Percentiles rank a stretch among this genome's conserved stretches.
Evolutionary conservation across 2,888 invertebrate genomes (phyloP).

Genomic region (Morpho helenor): DNA sequence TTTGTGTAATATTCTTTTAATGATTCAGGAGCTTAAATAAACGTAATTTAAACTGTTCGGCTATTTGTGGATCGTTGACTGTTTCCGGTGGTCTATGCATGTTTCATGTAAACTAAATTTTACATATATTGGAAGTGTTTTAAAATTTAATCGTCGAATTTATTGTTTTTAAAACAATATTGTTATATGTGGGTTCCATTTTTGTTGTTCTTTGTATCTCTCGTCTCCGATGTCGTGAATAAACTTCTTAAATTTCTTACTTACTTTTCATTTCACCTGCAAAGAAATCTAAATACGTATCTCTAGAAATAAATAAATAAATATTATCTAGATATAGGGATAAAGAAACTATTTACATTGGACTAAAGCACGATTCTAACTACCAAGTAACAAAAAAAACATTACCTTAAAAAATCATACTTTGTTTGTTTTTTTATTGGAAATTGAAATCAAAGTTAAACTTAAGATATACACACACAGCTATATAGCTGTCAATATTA

Average conservation of each 20-base stretch:
- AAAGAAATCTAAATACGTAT: too few species aligned
- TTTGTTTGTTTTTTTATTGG: too few species aligned
- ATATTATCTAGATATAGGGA: too few species aligned
- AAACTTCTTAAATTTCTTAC: conserved; percentile 42
- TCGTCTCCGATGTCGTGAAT: conserved; percentile 43
- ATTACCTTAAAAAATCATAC: too few species aligned
- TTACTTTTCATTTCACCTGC: conserved; percentile 25
- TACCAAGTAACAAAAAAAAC: too few species aligned
- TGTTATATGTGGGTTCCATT: conserved; percentile 24
- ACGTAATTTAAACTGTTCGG: conserved; percentile 33
- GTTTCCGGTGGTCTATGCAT: conserved; percentile 6
- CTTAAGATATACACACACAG: too few species aligned
- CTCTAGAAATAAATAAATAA: too few species aligned
- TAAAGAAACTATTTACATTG: too few species aligned
- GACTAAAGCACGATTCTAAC: too few species aligned
- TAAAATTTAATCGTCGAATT: conserved; percentile 42
- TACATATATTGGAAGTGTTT: conserved; percentile 37
- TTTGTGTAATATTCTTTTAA: conserved; percentile 26
- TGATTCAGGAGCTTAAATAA: conserved; percentile 28
- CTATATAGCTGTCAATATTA: too few species aligned
- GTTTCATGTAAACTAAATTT: conserved; percentile 27
- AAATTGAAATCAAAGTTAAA: too few species aligned
- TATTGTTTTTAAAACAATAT: conserved; percentile 43
- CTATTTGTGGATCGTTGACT: conserved; percentile 1
- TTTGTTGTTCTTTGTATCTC: conserved; percentile 34